Percentiles rank a stretch among this genome's conserved stretches.
Evolutionary conservation across 1,140 invertebrate genomes (phyloP).

Genomic region (Drosophila erecta): DNA sequence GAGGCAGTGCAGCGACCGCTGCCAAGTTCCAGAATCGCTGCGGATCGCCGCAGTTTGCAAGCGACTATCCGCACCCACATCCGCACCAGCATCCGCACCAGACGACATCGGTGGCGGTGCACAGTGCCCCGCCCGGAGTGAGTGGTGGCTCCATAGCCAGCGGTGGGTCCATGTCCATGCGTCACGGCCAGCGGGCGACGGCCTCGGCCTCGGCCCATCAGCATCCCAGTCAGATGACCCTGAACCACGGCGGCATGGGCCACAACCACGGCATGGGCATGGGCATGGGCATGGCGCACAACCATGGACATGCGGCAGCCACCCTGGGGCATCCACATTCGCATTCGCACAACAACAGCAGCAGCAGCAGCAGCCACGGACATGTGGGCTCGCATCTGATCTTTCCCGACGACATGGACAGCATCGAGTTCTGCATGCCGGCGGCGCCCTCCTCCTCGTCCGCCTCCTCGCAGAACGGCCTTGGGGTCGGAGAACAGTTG

Average conservation of each 20-base stretch:
- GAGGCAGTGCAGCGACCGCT: constrained; percentile 52
- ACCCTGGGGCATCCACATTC: constrained; percentile 67
- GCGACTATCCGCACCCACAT: constrained; percentile 69
- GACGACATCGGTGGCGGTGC: constrained; percentile 64
- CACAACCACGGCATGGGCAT: constrained; percentile 5
- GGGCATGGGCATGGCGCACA: background rate
- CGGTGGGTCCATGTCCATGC: constrained; percentile 61
- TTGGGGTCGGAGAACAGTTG: constrained; percentile 55
- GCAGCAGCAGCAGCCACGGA: constrained; percentile 17
- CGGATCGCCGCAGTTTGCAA: constrained; percentile 76
- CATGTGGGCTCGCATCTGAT: constrained; percentile 63
- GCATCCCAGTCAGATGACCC: constrained; percentile 46
- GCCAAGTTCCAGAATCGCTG: constrained; percentile 77
- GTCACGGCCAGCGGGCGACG: constrained; percentile 39
- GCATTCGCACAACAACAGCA: constrained; percentile 47
- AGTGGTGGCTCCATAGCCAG: background rate
- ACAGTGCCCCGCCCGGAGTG: constrained; percentile 42
- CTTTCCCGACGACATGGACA: constrained; percentile 80
- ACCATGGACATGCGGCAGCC: constrained; percentile 19
- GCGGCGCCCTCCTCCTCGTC: constrained; percentile 63
- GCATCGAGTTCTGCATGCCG: constrained; percentile 82
- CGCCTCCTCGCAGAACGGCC: constrained; percentile 58
- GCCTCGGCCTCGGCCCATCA: constrained; percentile 25
- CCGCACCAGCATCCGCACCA: constrained; percentile 47
- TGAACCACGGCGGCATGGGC: constrained; percentile 47